phyloP scores from a whole-genome alignment of 2,888 invertebrate genomes.

The Arrhopalites spinosus region DNA sequence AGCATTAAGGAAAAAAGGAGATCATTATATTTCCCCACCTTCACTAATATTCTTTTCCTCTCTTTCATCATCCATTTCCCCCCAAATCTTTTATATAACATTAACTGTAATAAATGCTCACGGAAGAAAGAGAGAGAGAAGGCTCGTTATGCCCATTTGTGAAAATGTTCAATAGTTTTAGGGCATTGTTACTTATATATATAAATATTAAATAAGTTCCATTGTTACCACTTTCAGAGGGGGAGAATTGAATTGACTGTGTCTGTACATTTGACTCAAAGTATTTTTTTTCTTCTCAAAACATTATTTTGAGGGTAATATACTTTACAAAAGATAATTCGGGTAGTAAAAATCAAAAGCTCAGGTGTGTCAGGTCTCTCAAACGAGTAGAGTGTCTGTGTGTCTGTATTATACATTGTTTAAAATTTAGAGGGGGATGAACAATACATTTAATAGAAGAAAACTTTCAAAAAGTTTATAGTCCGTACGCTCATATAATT shows the following conservation, averaged over 20 bases:
- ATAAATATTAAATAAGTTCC: background rate
- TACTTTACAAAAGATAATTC: no score
- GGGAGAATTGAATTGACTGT: background rate
- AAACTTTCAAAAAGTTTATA: no score
- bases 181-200: no score
- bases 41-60: background rate
- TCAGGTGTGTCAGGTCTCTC: no score
- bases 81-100: background rate
- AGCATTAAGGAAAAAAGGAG: background rate
- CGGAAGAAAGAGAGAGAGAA: background rate
- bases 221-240: background rate
- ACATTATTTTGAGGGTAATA: slow-evolving; percentile 2
- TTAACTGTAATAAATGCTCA: background rate
- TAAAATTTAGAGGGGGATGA: no score
- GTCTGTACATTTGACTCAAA: no score
- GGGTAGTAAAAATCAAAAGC: background rate
- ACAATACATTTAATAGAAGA: no score
- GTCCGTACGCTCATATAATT: background rate
- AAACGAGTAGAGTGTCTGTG: no score
- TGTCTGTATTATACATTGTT: no score
- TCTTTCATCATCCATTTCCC: slow-evolving; percentile 1
- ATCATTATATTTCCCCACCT: background rate
- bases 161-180: background rate
- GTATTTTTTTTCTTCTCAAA: background rate
- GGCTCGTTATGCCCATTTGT: no score